These are phyloP conservation scores for Euspilapteryx auroguttella DNA, from an alignment of 2,888 invertebrate genomes.

Conservation along the genomic window DNA sequence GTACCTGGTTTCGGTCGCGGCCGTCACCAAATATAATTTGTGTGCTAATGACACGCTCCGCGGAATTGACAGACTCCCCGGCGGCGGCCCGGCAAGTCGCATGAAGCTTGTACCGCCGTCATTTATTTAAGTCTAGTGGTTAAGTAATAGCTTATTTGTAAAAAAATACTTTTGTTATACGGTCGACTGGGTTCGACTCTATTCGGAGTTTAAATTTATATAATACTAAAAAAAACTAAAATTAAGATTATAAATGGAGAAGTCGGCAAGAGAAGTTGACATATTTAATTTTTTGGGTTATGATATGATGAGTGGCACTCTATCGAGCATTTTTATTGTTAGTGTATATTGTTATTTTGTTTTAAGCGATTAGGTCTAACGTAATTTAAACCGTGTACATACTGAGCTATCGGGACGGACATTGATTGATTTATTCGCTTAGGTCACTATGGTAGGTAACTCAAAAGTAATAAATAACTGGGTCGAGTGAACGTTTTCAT, in stretches of 20 bases:
- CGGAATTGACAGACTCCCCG: no score
- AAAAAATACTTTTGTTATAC: slow-evolving; percentile 55
- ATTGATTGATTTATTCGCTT: slow-evolving; percentile 44
- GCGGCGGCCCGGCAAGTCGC: no score
- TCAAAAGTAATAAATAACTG: slow-evolving; percentile 43
- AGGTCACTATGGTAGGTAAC: slow-evolving; percentile 49
- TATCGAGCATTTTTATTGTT: slow-evolving; percentile 59
- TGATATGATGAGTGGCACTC: slow-evolving; percentile 48
- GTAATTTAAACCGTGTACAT: slow-evolving; percentile 56
- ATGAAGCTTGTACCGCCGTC: slow-evolving; percentile 30
- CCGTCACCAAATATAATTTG: no score
- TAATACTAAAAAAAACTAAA: slow-evolving; percentile 17
- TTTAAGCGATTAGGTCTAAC: slow-evolving; percentile 55
- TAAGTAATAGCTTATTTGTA: slow-evolving; percentile 50
- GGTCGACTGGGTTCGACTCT: slow-evolving; percentile 53
- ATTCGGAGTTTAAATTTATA: slow-evolving; percentile 57
- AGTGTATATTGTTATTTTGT: slow-evolving; percentile 62
- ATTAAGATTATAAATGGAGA: slow-evolving; percentile 35
- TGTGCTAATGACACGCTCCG: no score
- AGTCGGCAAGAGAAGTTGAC: slow-evolving; percentile 50
- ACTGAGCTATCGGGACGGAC: slow-evolving; percentile 47
- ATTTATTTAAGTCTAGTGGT: slow-evolving; percentile 39
- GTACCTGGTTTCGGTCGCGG: slow-evolving; percentile 12
- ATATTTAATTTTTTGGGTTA: slow-evolving; percentile 48
- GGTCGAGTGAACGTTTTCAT: slow-evolving; percentile 43